Percentiles rank a stretch among this genome's conserved stretches.
Conservation (phyloP, 2,888 invertebrate genomes). For the Acrobeloides nanus region DNA sequence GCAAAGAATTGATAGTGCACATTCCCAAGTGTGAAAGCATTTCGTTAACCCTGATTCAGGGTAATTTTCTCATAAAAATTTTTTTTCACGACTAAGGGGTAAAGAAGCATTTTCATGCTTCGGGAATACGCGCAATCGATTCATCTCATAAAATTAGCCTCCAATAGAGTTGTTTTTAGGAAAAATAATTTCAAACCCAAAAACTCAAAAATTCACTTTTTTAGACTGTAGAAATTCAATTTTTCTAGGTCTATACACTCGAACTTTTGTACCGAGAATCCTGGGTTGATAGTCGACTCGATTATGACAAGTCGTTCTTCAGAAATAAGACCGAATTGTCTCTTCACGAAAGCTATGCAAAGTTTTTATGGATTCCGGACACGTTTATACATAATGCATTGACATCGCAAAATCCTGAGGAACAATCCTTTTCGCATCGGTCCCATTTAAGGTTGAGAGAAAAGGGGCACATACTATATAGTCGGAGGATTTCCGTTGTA, state of each 20-base stretch:
- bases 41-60: too few relatives aligned
- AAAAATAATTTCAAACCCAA: too few relatives aligned
- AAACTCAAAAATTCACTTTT: background rate
- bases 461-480: slow-evolving; percentile 37
- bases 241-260: slow-evolving; percentile 38
- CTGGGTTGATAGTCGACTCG: slow-evolving; percentile 41
- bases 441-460: too few relatives aligned
- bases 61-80: too few relatives aligned
- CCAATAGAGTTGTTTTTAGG: background rate
- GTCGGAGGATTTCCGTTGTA: slow-evolving; percentile 39
- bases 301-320: slow-evolving; percentile 34
- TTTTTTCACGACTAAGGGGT: too few relatives aligned
- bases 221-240: too few relatives aligned
- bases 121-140: too few relatives aligned
- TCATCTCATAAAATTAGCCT: background rate
- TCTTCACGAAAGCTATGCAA: slow-evolving; percentile 46
- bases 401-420: slow-evolving; percentile 44
- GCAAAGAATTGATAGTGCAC: too few relatives aligned
- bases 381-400: slow-evolving; percentile 41
- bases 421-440: slow-evolving; percentile 45
- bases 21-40: too few relatives aligned
- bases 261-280: slow-evolving; percentile 48
- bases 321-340: slow-evolving; percentile 45
- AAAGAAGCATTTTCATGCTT: too few relatives aligned
- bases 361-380: slow-evolving; percentile 39